Evolutionary conservation across 2,797 vertebrate genomes (phyloP).

Genomic region (Melanotaenia boesemani): DNA sequence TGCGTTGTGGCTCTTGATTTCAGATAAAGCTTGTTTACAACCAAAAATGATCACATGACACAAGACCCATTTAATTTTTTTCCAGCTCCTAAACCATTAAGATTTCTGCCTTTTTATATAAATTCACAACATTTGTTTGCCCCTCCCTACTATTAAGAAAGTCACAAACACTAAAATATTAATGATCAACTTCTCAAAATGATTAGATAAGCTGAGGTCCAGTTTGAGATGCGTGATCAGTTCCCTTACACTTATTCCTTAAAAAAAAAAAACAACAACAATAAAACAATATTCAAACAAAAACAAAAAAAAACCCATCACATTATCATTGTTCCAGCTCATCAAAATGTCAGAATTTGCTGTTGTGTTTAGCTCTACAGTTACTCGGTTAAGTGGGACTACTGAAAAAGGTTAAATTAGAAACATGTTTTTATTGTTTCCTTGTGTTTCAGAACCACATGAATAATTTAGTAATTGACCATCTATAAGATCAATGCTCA

Average conservation of each 20-base stretch:
- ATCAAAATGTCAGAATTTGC: neutral
- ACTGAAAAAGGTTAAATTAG: neutral
- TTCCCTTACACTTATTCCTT: no score
- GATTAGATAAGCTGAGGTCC: no score
- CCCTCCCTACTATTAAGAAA: no score
- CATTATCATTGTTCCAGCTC: neutral
- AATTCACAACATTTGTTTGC: neutral
- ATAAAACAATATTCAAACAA: no score
- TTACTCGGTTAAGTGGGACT: no score
- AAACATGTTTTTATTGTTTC: neutral
- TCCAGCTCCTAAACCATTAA: neutral
- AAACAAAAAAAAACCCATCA: neutral
- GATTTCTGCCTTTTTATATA: neutral
- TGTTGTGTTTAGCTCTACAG: neutral
- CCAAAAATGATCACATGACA: neutral
- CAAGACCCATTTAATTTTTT: neutral
- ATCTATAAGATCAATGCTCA: neutral
- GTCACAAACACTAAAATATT: no score
- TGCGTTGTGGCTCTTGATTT: neutral
- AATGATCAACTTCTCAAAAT: no score
- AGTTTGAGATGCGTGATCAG: no score
- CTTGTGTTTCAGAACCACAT: neutral
- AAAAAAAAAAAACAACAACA: no score
- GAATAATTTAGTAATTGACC: neutral
- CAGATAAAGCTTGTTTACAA: neutral